phyloP scores from a whole-genome alignment of 2,113 vertebrate genomes.

The Scomber japonicus region DNA sequence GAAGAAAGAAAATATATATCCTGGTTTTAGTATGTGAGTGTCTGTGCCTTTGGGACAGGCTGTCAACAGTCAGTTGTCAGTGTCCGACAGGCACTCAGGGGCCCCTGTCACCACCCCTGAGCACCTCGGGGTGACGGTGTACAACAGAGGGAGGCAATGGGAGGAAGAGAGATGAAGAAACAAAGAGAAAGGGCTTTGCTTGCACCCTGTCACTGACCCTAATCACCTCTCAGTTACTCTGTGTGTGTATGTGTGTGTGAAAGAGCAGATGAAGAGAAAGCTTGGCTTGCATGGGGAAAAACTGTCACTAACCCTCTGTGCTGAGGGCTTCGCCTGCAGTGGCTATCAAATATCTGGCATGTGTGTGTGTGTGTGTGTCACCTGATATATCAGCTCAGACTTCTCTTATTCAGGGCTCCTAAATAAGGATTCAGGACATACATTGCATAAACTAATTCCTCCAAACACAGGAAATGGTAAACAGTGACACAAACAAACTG shows the following conservation, averaged over 20 bases:
- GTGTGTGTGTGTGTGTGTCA: constrained; percentile 7
- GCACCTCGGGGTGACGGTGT: constrained; percentile 56
- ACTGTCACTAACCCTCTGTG: constrained; percentile 52
- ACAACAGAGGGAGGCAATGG: constrained; percentile 41
- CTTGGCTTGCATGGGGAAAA: constrained; percentile 32
- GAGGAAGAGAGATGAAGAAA: constrained; percentile 18
- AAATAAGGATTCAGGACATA: not conserved
- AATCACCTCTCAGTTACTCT: constrained; percentile 56
- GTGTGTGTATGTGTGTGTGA: constrained; percentile 26
- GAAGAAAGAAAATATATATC: not conserved
- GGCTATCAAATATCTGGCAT: constrained; percentile 39
- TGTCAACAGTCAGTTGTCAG: constrained; percentile 70
- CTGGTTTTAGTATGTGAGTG: constrained; percentile 33
- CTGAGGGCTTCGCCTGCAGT: constrained; percentile 34
- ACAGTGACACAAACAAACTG: not conserved
- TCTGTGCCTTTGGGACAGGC: constrained; percentile 38
- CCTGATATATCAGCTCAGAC: not conserved
- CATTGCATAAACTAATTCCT: no score
- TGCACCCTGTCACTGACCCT: constrained; percentile 76
- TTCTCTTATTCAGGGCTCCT: not conserved
- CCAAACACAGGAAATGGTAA: not conserved
- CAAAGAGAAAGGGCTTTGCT: constrained; percentile 59
- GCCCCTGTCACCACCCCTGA: constrained; percentile 63
- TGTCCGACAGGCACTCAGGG: constrained; percentile 60
- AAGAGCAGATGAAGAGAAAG: constrained; percentile 27